These are phyloP conservation scores for Spicauda simplicius DNA, from an alignment of 2,888 invertebrate species.

Conservation along the genomic window DNA sequence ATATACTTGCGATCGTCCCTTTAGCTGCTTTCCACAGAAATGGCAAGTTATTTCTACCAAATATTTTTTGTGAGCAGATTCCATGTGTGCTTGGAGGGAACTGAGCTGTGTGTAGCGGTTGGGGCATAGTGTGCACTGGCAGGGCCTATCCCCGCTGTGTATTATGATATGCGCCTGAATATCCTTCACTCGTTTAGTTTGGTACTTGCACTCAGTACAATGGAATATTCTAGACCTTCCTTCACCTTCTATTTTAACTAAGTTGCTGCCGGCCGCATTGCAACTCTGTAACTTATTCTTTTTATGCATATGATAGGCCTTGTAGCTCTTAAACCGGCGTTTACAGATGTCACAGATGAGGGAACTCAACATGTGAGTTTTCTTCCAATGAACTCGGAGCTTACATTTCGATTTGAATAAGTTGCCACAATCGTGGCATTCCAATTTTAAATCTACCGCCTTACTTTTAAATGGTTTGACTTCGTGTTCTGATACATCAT, in stretches of 20 bases:
- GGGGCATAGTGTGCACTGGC: constrained; percentile 58
- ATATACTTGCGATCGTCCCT: constrained; percentile 58
- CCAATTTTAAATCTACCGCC: constrained; percentile 52
- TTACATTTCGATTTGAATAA: constrained; percentile 60
- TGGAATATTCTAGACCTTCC: constrained; percentile 56
- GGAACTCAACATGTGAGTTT: constrained; percentile 48
- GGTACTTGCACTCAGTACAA: constrained; percentile 63
- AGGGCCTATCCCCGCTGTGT: constrained; percentile 66
- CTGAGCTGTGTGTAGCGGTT: constrained; percentile 61
- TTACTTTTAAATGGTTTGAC: constrained; percentile 42
- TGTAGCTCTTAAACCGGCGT: constrained; percentile 55
- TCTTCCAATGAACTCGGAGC: constrained; percentile 60
- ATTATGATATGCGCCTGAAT: constrained; percentile 57
- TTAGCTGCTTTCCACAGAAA: constrained; percentile 64
- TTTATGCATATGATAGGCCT: constrained; percentile 54
- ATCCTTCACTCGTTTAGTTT: constrained; percentile 57
- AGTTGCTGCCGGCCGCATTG: constrained; percentile 43
- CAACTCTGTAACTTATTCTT: constrained; percentile 51
- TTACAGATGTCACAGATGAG: constrained; percentile 53
- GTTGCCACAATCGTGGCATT: constrained; percentile 60
- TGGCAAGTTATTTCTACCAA: constrained; percentile 61
- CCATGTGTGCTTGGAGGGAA: constrained; percentile 61
- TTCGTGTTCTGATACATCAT: constrained; percentile 17
- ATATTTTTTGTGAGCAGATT: constrained; percentile 57
- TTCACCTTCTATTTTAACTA: constrained; percentile 55